Conservation (phyloP, 2,113 vertebrate genomes). For the Hippocampus barbouri region DNA sequence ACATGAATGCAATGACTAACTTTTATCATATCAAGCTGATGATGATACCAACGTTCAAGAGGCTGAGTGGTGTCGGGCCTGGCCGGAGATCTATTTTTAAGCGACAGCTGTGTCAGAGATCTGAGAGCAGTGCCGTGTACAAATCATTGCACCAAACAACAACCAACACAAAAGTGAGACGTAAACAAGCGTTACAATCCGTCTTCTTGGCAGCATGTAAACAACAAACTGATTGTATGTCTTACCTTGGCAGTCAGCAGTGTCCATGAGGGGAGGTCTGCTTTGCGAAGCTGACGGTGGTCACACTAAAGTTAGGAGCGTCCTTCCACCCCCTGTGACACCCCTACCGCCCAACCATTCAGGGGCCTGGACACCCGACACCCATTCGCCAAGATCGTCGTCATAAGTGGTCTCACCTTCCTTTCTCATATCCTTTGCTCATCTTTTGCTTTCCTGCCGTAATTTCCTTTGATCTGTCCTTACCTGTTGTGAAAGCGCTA, state of each 20-base stretch:
- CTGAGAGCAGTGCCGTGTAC: background rate
- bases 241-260: slow-evolving; percentile 32
- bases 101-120: slow-evolving; percentile 45
- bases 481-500: no score
- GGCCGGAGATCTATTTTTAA: slow-evolving; percentile 46
- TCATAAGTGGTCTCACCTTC: background rate
- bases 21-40: background rate
- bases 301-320: slow-evolving; percentile 38
- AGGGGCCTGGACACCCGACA: slow-evolving; percentile 28
- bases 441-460: background rate
- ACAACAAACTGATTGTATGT: background rate
- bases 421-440: background rate
- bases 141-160: background rate
- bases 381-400: slow-evolving; percentile 1
- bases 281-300: slow-evolving; percentile 2
- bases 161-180: slow-evolving; percentile 6
- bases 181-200: background rate
- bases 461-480: background rate
- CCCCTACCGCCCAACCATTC: slow-evolving; percentile 1
- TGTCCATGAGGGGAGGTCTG: slow-evolving; percentile 3
- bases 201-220: background rate
- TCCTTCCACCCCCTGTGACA: background rate
- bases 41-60: slow-evolving; percentile 18
- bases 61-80: slow-evolving; percentile 16
- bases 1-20: background rate